These are phyloP conservation scores for Lophius piscatorius DNA, from an alignment of 2,113 vertebrate genomes.

Conservation along the genomic window DNA sequence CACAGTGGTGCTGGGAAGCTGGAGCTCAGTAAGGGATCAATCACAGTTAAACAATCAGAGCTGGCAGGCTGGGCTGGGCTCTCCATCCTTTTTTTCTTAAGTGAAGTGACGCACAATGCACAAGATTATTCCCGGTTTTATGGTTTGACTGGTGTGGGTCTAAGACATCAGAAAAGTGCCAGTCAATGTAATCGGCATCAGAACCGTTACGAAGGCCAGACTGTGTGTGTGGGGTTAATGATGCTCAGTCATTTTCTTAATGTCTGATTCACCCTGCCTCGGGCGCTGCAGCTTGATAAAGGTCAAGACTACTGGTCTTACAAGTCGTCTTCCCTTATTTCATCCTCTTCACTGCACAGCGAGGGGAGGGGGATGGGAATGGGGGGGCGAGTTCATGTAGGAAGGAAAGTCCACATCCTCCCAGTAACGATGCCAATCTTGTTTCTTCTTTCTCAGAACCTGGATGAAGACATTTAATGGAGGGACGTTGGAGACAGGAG, in stretches of 20 bases:
- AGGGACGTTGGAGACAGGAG: constrained; percentile 46
- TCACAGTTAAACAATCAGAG: constrained; percentile 62
- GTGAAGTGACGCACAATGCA: constrained; percentile 44
- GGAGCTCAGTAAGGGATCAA: constrained; percentile 55
- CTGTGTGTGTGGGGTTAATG: constrained; percentile 60
- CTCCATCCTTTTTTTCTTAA: constrained; percentile 46
- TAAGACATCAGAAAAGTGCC: constrained; percentile 35
- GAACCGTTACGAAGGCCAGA: constrained; percentile 34
- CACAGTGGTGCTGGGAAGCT: constrained; percentile 46
- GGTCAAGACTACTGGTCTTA: constrained; percentile 75
- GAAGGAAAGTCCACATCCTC: constrained; percentile 33
- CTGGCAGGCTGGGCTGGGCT: constrained; percentile 34
- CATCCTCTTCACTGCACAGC: constrained; percentile 50
- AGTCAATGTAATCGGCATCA: constrained; percentile 29
- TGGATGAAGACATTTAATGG: constrained; percentile 64
- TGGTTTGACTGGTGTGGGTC: constrained; percentile 32
- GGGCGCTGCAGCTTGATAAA: constrained; percentile 69
- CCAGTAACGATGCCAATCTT: constrained; percentile 33
- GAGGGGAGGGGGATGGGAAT: constrained; percentile 23
- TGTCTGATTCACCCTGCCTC: constrained; percentile 68
- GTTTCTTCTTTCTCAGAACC: constrained; percentile 59
- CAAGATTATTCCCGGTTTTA: constrained; percentile 46
- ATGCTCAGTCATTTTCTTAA: constrained; percentile 75
- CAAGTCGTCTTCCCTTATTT: constrained; percentile 65
- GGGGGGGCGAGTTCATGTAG: too few species aligned